Conservation (phyloP, 2,797 vertebrate species). For the Percopsis omiscomaycus region DNA sequence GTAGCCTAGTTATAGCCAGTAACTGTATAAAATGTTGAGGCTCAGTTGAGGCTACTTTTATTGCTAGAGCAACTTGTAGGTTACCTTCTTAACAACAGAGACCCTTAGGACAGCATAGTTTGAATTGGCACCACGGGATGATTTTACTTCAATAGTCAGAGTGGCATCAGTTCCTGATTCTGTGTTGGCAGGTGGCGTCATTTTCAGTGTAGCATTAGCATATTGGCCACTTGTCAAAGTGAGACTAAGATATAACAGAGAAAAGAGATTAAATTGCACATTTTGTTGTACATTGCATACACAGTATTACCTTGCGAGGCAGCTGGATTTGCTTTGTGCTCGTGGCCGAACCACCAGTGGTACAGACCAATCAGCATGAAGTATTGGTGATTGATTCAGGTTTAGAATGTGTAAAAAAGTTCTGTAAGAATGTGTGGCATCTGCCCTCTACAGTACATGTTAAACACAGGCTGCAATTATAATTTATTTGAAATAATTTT, state of each 20-base stretch:
- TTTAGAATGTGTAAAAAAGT: no score
- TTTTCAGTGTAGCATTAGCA: conserved; percentile 44
- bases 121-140: conserved; percentile 44
- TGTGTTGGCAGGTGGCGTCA: conserved; percentile 54
- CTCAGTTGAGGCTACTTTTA: neutral
- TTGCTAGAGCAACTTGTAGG: neutral
- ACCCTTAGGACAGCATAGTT: conserved; percentile 71
- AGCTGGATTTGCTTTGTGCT: no score
- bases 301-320: no score
- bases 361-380: no score
- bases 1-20: no score
- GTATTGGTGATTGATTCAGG: no score
- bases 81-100: conserved; percentile 74
- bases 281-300: neutral
- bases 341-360: no score
- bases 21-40: no score
- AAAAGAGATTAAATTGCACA: neutral
- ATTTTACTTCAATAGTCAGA: conserved; percentile 68
- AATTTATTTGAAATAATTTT: no score
- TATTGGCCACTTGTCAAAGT: conserved; percentile 44
- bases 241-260: conserved; percentile 45
- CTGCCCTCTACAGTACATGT: no score
- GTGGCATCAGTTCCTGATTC: conserved; percentile 72
- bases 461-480: no score
- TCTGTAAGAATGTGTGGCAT: no score